These are phyloP conservation scores for Lemur catta DNA, from an alignment of 2,797 vertebrate genomes.

Conservation along the genomic window DNA sequence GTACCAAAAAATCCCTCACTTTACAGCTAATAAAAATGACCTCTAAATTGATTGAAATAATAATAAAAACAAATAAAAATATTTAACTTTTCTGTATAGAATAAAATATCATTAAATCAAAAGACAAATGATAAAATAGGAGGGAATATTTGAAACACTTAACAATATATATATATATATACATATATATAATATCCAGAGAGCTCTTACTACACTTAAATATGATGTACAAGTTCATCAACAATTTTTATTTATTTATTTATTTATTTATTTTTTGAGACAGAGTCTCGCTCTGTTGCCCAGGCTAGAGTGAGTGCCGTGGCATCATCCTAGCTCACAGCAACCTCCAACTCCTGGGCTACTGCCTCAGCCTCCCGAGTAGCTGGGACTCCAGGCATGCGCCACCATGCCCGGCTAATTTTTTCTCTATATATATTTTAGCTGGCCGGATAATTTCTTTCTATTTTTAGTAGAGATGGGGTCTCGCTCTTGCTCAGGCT, in stretches of 20 bases:
- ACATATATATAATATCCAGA: neutral
- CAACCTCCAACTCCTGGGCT: no score
- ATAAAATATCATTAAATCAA: neutral
- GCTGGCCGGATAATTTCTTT: no score
- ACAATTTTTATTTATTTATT: neutral
- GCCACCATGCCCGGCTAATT: no score
- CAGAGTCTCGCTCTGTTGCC: no score
- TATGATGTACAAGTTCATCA: neutral
- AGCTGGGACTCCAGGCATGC: no score
- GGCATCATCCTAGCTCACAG: no score
- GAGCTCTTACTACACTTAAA: neutral
- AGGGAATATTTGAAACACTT: neutral
- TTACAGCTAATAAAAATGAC: neutral
- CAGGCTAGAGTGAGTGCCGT: no score
- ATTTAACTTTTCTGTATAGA: neutral
- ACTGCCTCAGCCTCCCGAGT: no score
- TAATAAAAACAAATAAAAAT: neutral
- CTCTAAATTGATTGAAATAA: neutral
- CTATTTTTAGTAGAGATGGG: no score
- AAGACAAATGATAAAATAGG: neutral
- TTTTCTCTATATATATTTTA: no score
- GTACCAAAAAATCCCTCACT: neutral
- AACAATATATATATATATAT: neutral
- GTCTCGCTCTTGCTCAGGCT: no score
- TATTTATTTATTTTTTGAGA: no score